Evolutionary conservation across 2,113 vertebrate species (phyloP), one percentile per base, ranked within the genome.

Genomic region (Bos taurus): DNA sequence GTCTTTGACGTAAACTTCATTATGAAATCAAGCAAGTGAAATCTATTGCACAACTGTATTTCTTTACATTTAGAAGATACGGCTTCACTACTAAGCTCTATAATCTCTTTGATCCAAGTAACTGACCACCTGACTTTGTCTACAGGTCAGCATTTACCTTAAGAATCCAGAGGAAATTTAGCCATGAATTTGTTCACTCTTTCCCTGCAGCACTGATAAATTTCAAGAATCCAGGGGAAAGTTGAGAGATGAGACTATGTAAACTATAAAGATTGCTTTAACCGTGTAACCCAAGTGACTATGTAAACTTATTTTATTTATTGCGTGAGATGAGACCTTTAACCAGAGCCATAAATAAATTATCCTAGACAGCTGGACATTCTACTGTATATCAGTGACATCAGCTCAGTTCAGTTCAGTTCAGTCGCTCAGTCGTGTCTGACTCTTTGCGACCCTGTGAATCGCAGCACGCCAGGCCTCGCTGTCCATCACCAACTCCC

Each of bases 21-120:
- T 90, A 77, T 81, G 48, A 94, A 93, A 88, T 95, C 59, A 91
- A 96, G 7, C 30, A 88, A 94, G 16, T 84, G 30, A 97, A 94
- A 88, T 83, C 26, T 36, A 81, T 56, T 57, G 15, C 9, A 77
- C n/a, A 67, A 71, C 43, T 92, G 30, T 43, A 59, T 78, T 91
- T 94, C 52, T 62, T 81, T 7, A 64, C 50, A 8, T 60, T 11
- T 85, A 87, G 56, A 82, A 95, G 78, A 96, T 57, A 25, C 43
- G 28, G 5, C 25, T 84, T 97, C 7, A 87, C 7, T 25, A 36
- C 16, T 84, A 87, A 85, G 67, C 15, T 92, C 26, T 88, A 5
- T 89, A 71, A 57, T 92, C 15, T 46, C 23, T 48, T 77, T 90
- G 40, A 86, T 89, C 43, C 46, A 50, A 82, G 84, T 86, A 59